phyloP scores from a whole-genome alignment of 2,113 vertebrate genomes.

The Hemiscyllium ocellatum region DNA sequence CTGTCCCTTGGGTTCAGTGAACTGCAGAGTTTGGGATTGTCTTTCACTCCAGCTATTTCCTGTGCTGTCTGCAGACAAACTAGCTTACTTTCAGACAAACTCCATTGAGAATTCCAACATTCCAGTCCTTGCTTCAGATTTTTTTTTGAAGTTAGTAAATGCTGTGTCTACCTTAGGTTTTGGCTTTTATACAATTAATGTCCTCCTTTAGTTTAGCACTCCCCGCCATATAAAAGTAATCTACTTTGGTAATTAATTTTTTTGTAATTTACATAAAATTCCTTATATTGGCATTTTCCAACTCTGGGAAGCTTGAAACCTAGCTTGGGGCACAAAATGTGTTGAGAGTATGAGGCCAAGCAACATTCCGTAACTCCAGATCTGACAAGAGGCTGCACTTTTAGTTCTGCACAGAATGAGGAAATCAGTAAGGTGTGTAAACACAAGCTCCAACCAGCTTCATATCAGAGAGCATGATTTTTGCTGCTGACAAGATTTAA shows the following conservation, averaged over 20 bases:
- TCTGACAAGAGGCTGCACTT: background rate
- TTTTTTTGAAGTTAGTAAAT: conserved; percentile 10
- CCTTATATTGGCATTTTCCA: background rate
- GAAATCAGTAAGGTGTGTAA: background rate
- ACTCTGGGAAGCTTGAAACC: background rate
- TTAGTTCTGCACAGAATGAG: background rate
- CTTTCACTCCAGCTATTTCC: conserved; percentile 35
- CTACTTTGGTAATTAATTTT: background rate
- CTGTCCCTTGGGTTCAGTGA: background rate
- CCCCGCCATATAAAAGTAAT: background rate
- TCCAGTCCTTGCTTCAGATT: background rate
- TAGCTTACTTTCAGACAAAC: conserved; percentile 9
- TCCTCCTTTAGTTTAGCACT: too few relatives aligned
- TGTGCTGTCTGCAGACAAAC: conserved; percentile 32
- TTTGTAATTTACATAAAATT: background rate
- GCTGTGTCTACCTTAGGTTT: background rate
- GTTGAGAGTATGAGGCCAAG: background rate
- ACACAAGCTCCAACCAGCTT: background rate
- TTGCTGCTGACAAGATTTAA: background rate
- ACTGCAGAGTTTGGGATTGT: background rate
- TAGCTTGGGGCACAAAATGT: background rate
- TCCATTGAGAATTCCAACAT: conserved; percentile 19
- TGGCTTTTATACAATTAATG: background rate
- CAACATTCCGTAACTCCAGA: background rate
- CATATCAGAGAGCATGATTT: background rate